These are phyloP conservation scores for Brachycybe producta DNA, from an alignment of 2,888 invertebrate species.

Conservation along the genomic window DNA sequence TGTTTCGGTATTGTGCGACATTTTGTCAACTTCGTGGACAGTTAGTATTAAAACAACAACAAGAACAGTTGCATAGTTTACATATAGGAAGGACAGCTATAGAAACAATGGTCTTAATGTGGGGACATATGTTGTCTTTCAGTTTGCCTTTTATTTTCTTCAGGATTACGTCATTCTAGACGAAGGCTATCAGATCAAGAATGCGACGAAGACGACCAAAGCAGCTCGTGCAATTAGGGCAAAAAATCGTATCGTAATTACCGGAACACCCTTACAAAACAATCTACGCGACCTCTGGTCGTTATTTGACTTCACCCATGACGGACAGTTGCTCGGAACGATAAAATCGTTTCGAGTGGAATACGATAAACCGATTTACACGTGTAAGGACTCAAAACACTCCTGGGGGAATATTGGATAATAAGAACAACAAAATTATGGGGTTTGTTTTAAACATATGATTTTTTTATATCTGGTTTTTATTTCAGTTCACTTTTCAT, in stretches of 20 bases:
- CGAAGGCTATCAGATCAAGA: constrained; percentile 39
- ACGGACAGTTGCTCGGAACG: constrained; percentile 35
- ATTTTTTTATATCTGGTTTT: too few species aligned
- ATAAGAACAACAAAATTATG: too few species aligned
- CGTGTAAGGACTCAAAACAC: too few species aligned
- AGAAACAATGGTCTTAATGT: constrained; percentile 29
- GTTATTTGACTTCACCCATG: constrained; percentile 36
- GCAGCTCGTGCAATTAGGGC: constrained; percentile 32
- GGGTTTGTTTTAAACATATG: too few species aligned
- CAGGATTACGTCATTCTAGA: constrained; percentile 37
- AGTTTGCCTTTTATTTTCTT: not conserved
- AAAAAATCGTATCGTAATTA: constrained; percentile 33
- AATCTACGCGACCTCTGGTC: constrained; percentile 39
- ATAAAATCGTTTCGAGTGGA: constrained; percentile 34
- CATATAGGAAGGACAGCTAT: constrained; percentile 28
- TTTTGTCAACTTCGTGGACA: too few species aligned
- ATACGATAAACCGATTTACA: constrained; percentile 36
- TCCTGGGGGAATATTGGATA: too few species aligned
- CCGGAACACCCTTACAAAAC: constrained; percentile 40
- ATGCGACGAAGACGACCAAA: constrained; percentile 37
- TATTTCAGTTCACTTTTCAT: too few species aligned
- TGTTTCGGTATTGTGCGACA: too few species aligned
- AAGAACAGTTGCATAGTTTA: constrained; percentile 25
- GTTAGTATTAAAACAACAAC: too few species aligned
- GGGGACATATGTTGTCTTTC: constrained; percentile 28